These are phyloP conservation scores for Acanthaster planci DNA, from an alignment of 35 echinoderm and acorn worm species.

Conservation along the genomic window DNA sequence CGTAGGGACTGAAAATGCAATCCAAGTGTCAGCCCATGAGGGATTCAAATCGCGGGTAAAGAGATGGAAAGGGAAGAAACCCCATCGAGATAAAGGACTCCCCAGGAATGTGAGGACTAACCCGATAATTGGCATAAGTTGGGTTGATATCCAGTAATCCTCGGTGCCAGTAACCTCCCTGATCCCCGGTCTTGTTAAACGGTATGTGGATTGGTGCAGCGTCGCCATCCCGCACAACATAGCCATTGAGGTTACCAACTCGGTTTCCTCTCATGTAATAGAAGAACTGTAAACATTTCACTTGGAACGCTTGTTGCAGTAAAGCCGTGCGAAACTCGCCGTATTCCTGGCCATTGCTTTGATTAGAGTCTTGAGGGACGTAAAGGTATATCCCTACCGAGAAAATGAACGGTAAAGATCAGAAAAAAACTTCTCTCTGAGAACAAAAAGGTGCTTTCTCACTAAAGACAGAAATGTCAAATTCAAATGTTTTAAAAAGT, in stretches of 20 bases:
- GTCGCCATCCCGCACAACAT: constrained; percentile 9
- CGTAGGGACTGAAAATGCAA: too few species aligned
- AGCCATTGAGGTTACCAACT: constrained; percentile 38
- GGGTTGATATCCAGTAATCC: constrained; percentile 17
- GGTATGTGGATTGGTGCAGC: neutral
- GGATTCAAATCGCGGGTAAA: too few species aligned
- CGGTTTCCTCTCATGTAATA: constrained; percentile 52
- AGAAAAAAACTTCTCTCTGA: too few species aligned
- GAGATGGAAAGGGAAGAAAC: too few species aligned
- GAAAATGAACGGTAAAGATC: too few species aligned
- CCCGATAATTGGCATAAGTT: constrained; percentile 21
- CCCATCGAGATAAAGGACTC: neutral
- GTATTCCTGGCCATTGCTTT: neutral
- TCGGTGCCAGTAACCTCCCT: constrained; percentile 34
- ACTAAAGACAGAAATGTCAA: too few species aligned
- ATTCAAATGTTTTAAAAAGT: too few species aligned
- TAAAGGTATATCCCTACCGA: constrained; percentile 43
- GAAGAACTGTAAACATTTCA: constrained; percentile 37
- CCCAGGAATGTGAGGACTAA: neutral
- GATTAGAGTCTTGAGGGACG: constrained; percentile 30
- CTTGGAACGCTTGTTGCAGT: neutral
- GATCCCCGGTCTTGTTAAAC: constrained; percentile 2
- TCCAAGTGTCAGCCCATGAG: too few species aligned
- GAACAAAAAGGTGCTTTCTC: too few species aligned
- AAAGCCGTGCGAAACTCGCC: constrained; percentile 16